Evolutionary conservation across 2,888 invertebrate genomes (phyloP), one percentile per base, ranked within the genome.

Genomic region (Emmelina monodactyla): DNA sequence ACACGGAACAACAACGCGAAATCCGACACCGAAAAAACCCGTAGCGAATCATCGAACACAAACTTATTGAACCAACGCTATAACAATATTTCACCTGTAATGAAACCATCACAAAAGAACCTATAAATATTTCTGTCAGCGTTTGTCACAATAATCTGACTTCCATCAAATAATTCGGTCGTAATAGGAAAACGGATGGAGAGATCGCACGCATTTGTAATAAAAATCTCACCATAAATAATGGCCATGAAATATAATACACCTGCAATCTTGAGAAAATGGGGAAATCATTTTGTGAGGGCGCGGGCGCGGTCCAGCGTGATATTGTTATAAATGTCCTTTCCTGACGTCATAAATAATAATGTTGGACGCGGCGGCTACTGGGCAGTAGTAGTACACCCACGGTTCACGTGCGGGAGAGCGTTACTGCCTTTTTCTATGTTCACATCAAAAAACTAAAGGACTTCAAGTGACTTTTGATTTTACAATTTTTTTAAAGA

Each of bases 301-400:
- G 76, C 73, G 76, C 71, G 70, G 71, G 76, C 58, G 75, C 72
- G 76, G 78, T 72, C 75, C 72, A 73, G 62, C 63, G 71, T 68
- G 70, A 79, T 78, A 79, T 79, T 78, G 78, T 78, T 76, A 79
- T 78, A 78, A 79, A 78, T 79, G 78, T 78, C 78, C 68, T 73
- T 73, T 68, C n/a, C 69, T 65, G 50, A 59, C 66, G 66, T 59
- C 61, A 76, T 79, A 73, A 78, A 79, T 79, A 78, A 79, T 79
- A 79, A 76, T 72, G 72, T 59, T 62, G 64, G 60, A 55, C 59
- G 55, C 7, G 62, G 53, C 53, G 51, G 55, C 49, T 53, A 45
- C 56, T 47, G 56, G 56, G 50, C 62, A 52, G 45, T 37, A 41
- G 37, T 45, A 43, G 42, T 22, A 25, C 35, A 35, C 43, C 46